Evolutionary conservation across 2,888 invertebrate species (phyloP).

Genomic region (Limenitis arthemis): DNA sequence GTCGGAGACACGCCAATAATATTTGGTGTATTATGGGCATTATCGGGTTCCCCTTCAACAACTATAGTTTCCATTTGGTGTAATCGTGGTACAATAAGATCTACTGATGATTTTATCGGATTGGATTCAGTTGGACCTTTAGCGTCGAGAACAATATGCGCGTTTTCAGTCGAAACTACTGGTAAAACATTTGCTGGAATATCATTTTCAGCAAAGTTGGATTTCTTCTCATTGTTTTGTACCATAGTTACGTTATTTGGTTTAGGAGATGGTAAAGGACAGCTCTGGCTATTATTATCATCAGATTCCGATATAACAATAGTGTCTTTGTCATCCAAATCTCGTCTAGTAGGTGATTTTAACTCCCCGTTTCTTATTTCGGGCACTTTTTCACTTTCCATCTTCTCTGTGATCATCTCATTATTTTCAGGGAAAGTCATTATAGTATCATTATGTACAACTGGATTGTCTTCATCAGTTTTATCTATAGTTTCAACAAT

Average conservation of each 20-base stretch:
- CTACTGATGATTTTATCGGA: conserved; percentile 39
- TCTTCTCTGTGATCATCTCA: conserved; percentile 29
- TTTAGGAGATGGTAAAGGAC: conserved; percentile 62
- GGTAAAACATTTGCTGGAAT: conserved; percentile 59
- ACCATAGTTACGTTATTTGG: conserved; percentile 43
- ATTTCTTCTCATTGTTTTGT: conserved; percentile 44
- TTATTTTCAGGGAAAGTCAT: conserved; percentile 17
- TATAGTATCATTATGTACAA: conserved; percentile 30
- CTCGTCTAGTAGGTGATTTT: conserved; percentile 42
- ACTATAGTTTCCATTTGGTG: conserved; percentile 58
- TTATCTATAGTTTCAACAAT: conserved; percentile 49
- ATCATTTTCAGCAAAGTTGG: conserved; percentile 52
- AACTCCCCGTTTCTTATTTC: conserved; percentile 45
- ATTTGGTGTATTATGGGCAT: conserved; percentile 40
- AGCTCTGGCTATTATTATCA: conserved; percentile 65
- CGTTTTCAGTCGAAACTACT: conserved; percentile 57
- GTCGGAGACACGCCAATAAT: conserved; percentile 41
- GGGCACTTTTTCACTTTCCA: conserved; percentile 32
- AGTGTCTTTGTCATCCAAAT: conserved; percentile 58
- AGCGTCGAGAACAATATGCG: conserved; percentile 57
- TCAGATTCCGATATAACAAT: conserved; percentile 65
- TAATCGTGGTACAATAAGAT: conserved; percentile 48
- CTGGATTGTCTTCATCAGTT: conserved; percentile 29
- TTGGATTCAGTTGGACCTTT: conserved; percentile 49
- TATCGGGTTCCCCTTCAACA: conserved; percentile 58